phyloP scores from a whole-genome alignment of 2,113 vertebrate species.

The Trachemys scripta region DNA sequence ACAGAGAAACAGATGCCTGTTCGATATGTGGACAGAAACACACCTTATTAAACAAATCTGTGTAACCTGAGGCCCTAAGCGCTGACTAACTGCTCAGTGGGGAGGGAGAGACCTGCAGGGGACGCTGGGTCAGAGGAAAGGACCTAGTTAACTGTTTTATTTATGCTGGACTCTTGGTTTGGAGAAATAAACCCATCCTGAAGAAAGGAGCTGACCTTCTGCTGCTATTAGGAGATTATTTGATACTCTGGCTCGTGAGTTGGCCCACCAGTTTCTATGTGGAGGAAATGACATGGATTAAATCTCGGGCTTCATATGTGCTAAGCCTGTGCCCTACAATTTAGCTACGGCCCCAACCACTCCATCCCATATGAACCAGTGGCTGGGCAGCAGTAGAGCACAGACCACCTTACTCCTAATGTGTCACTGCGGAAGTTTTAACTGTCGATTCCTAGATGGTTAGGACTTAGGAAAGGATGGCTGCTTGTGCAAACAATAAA shows the following conservation, averaged over 20 bases:
- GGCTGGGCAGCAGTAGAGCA: neutral
- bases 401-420: neutral
- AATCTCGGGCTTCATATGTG: neutral
- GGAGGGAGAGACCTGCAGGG: neutral
- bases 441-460: neutral
- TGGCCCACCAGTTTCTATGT: neutral
- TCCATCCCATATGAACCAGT: neutral
- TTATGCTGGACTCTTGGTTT: rapidly evolving
- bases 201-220: neutral
- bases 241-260: neutral
- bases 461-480: neutral
- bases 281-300: neutral
- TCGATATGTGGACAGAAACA: neutral
- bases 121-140: neutral
- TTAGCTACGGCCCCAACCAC: neutral
- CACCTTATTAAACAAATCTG: neutral
- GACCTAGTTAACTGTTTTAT: neutral
- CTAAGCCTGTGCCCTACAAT: neutral
- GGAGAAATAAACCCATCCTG: neutral
- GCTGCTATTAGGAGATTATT: neutral
- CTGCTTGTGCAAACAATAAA: neutral
- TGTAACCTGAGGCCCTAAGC: neutral
- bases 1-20: neutral
- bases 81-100: neutral
- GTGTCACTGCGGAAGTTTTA: neutral